These are phyloP conservation scores for Heliconius ismenius DNA, from an alignment of 2,888 invertebrate genomes.

Conservation along the genomic window DNA sequence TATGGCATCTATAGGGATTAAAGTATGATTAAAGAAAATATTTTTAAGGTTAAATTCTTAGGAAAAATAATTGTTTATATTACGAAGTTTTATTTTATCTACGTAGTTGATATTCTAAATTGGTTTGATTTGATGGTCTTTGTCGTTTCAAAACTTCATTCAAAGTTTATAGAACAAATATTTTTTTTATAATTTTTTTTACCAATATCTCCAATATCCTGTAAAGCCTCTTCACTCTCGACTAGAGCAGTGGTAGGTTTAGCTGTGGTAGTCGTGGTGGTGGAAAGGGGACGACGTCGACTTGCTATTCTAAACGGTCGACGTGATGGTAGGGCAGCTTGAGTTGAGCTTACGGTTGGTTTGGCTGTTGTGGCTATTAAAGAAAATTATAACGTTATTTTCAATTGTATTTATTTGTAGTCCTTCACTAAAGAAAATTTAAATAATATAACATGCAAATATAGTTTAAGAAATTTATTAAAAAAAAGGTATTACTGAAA, in stretches of 20 bases:
- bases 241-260: conserved; percentile 50
- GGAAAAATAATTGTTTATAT: no score
- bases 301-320: conserved; percentile 67
- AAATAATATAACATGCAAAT: no score
- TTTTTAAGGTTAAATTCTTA: not conserved
- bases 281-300: conserved; percentile 57
- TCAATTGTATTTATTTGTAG: not conserved
- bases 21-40: not conserved
- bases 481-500: not conserved
- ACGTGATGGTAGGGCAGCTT: conserved; percentile 49
- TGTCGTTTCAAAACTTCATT: no score
- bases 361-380: conserved; percentile 46
- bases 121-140: no score
- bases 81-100: no score
- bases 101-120: no score
- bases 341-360: conserved; percentile 41
- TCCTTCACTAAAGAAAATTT: no score
- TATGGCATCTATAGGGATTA: conserved; percentile 56
- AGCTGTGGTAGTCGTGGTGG: conserved; percentile 49
- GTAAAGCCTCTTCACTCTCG: conserved; percentile 67
- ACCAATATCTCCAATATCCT: conserved; percentile 69
- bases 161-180: not conserved
- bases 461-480: no score
- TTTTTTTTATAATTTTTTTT: conserved; percentile 30
- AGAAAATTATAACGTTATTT: conserved; percentile 4